Percentiles rank a stretch among this genome's conserved stretches.
phyloP scores from a whole-genome alignment of 2,113 vertebrate genomes.

The Ursus arctos region DNA sequence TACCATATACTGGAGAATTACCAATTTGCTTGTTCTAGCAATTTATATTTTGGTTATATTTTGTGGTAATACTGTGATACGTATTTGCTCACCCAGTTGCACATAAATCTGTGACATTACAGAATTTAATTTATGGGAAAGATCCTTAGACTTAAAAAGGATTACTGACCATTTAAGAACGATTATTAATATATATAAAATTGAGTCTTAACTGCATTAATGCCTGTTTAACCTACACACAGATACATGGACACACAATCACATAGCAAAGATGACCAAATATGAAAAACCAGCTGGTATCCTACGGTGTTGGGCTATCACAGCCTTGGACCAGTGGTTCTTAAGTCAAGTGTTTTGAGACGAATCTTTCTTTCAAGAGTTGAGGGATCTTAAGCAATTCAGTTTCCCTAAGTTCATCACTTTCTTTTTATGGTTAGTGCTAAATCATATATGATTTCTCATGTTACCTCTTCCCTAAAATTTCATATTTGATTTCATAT shows the following conservation, averaged over 20 bases:
- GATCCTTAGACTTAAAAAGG: constrained; percentile 29
- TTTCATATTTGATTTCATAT: neutral
- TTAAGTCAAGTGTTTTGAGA: neutral
- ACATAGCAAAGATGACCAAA: too few relatives aligned
- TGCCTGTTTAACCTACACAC: neutral
- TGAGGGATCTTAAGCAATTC: neutral
- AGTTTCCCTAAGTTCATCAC: neutral
- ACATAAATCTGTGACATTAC: constrained; percentile 6
- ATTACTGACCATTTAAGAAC: constrained; percentile 20
- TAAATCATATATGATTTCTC: neutral
- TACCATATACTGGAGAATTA: neutral
- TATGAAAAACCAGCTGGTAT: neutral
- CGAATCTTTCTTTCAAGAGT: neutral
- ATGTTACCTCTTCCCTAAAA: neutral
- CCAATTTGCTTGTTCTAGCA: neutral
- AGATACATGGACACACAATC: too few relatives aligned
- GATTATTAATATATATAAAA: constrained; percentile 8
- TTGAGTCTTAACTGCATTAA: neutral
- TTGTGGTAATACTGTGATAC: neutral
- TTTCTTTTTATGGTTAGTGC: neutral
- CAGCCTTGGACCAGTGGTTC: accelerated
- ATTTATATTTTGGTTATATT: neutral
- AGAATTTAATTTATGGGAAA: constrained; percentile 43
- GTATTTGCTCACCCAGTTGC: neutral
- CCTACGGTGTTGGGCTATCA: neutral